Evolutionary conservation across 2,797 vertebrate species (phyloP).

Genomic region (Amphiprion clarkii): DNA sequence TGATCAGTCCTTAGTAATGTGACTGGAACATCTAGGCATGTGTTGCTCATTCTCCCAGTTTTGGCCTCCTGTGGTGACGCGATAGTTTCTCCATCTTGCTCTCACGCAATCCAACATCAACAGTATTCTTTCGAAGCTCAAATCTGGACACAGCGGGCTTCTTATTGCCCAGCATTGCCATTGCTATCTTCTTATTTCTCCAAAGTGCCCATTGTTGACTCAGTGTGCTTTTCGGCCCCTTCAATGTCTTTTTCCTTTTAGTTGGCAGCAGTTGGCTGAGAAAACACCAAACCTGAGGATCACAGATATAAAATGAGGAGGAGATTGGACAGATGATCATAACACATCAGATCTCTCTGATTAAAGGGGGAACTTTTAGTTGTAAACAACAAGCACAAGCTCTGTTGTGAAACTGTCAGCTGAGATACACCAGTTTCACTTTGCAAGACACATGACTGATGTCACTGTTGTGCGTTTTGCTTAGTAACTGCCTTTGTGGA

Average conservation of each 20-base stretch:
- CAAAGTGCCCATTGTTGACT: slow-evolving; percentile 52
- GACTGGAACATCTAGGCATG: slow-evolving; percentile 12
- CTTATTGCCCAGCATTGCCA: slow-evolving; percentile 2
- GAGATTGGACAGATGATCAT: slow-evolving; percentile 9
- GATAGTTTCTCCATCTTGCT: slow-evolving; percentile 9
- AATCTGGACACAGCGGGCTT: slow-evolving; percentile 7
- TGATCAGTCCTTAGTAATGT: slow-evolving; percentile 31
- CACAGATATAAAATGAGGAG: slow-evolving; percentile 25
- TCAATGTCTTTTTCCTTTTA: slow-evolving; percentile 41
- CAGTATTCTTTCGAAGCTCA: slow-evolving; percentile 11
- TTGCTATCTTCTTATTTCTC: slow-evolving; percentile 32
- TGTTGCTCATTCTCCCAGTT: slow-evolving; percentile 27
- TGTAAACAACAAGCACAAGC: neutral
- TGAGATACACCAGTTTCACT: slow-evolving; percentile 12
- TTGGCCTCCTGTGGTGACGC: slow-evolving; percentile 22
- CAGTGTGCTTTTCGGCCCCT: slow-evolving; percentile 66
- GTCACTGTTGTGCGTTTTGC: neutral
- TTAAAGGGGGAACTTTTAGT: neutral
- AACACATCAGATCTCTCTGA: neutral
- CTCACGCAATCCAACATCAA: slow-evolving; percentile 13
- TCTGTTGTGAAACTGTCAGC: slow-evolving; percentile 16
- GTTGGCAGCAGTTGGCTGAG: slow-evolving; percentile 71
- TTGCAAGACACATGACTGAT: neutral
- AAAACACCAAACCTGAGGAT: slow-evolving; percentile 63
- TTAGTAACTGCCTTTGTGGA: neutral